A percentile compares a stretch with the other conserved stretches of the same genome.
These are phyloP conservation scores for Gryllus bimaculatus DNA, from an alignment of 1,140 invertebrate genomes.

Conservation along the genomic window DNA sequence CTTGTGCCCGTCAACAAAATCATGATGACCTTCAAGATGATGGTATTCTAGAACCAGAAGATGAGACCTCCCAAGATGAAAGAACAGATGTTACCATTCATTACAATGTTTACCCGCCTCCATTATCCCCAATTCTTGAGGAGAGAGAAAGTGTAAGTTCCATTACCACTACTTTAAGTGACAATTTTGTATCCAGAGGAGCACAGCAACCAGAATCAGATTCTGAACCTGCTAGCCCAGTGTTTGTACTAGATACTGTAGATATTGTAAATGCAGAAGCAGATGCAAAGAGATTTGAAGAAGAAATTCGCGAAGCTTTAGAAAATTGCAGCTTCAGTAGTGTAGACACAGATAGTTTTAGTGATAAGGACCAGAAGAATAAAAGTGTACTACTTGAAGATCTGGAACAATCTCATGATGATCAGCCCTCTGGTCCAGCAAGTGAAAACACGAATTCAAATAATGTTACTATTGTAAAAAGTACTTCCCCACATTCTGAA, in stretches of 20 bases:
- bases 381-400: slow-evolving; percentile 24
- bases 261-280: slow-evolving; percentile 10
- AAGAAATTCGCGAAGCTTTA: slow-evolving; percentile 26
- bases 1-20: slow-evolving; percentile 41
- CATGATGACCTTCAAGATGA: slow-evolving; percentile 29
- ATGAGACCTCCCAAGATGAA: slow-evolving; percentile 28
- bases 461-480: slow-evolving; percentile 5
- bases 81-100: slow-evolving; percentile 36
- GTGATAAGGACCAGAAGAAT: slow-evolving; percentile 10
- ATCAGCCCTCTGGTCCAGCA: not conserved
- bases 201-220: slow-evolving; percentile 29
- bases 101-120: slow-evolving; percentile 47
- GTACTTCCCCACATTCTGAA: slow-evolving; percentile 13
- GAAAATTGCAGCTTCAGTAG: slow-evolving; percentile 18
- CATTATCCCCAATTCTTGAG: slow-evolving; percentile 53
- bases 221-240: slow-evolving; percentile 23
- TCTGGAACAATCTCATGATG: slow-evolving; percentile 18
- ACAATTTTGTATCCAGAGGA: slow-evolving; percentile 22
- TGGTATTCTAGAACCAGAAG: slow-evolving; percentile 30
- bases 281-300: slow-evolving; percentile 23
- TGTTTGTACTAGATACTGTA: slow-evolving; percentile 17
- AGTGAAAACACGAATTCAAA: not conserved
- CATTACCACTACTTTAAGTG: slow-evolving; percentile 14
- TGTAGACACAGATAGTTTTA: slow-evolving; percentile 14
- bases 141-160: slow-evolving; percentile 35